phyloP scores from a whole-genome alignment of 1,140 invertebrate genomes.

The Delia radicum region DNA sequence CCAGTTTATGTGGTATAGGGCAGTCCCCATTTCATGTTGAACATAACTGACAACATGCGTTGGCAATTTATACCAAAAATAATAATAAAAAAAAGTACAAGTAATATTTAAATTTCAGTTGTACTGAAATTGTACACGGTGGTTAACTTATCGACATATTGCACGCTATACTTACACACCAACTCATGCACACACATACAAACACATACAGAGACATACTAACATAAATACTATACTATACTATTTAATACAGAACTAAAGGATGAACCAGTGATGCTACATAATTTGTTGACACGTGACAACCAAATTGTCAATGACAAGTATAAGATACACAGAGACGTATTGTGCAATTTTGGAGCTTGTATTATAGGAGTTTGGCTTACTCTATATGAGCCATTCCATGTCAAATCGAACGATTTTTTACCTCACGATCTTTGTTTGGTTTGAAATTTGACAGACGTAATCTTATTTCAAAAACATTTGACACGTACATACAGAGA shows the following conservation, averaged over 20 bases:
- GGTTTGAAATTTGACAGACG: too few relatives aligned
- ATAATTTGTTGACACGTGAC: not conserved
- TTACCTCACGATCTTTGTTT: too few relatives aligned
- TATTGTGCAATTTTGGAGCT: too few relatives aligned
- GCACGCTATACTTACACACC: not conserved
- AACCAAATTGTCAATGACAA: constrained; percentile 18
- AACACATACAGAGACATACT: not conserved
- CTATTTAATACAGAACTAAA: not conserved
- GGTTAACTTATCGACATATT: constrained; percentile 1
- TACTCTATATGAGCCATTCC: too few relatives aligned
- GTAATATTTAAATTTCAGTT: constrained; percentile 12
- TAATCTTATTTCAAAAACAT: too few relatives aligned
- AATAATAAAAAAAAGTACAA: not conserved
- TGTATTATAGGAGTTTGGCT: too few relatives aligned
- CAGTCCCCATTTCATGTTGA: not conserved
- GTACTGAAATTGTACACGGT: not conserved
- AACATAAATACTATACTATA: not conserved
- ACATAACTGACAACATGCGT: constrained; percentile 14
- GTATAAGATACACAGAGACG: constrained; percentile 20
- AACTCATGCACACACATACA: not conserved
- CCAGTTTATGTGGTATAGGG: not conserved
- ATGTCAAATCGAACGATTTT: too few relatives aligned
- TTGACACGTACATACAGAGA: too few relatives aligned
- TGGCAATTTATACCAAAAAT: not conserved
- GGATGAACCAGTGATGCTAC: not conserved